Conservation (phyloP, 2,888 invertebrate species). For the Dolichopus griseipennis region DNA sequence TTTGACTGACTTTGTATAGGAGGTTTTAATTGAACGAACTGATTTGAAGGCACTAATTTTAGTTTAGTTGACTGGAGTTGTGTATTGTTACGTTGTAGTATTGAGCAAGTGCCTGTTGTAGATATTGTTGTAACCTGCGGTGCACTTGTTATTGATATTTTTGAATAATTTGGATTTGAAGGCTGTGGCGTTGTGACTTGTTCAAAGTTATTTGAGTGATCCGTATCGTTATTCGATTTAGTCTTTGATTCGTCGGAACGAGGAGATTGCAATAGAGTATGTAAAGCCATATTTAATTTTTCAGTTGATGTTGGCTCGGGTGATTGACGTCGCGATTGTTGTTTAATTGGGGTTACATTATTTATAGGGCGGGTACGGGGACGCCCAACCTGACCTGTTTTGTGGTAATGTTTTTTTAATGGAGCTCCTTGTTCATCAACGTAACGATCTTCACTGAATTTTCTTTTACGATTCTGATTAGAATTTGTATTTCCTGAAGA, state of each 20-base stretch:
- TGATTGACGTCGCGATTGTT: constrained; percentile 28
- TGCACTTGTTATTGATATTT: constrained; percentile 16
- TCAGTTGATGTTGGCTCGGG: constrained; percentile 30
- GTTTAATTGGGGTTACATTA: constrained; percentile 15
- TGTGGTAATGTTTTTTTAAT: not conserved
- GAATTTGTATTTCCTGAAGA: constrained; percentile 13
- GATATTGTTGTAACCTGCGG: constrained; percentile 10
- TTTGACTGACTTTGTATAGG: constrained; percentile 33
- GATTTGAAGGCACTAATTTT: constrained; percentile 41
- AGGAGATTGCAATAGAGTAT: constrained; percentile 37
- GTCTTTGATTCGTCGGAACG: constrained; percentile 28
- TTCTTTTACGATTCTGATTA: constrained; percentile 23
- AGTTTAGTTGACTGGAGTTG: constrained; percentile 33
- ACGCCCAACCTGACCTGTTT: constrained; percentile 43
- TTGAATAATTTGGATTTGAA: constrained; percentile 20
- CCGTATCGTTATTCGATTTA: constrained; percentile 20
- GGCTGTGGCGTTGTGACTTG: constrained; percentile 25
- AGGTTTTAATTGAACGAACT: constrained; percentile 40
- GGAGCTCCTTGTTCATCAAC: not conserved
- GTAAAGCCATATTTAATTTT: constrained; percentile 41
- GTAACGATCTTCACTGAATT: constrained; percentile 13
- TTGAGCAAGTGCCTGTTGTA: not conserved
- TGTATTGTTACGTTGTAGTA: not conserved
- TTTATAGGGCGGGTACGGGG: constrained; percentile 40
- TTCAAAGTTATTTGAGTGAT: constrained; percentile 29